phyloP scores from a whole-genome alignment of 2,797 vertebrate genomes.

The Rhinophrynus dorsalis region DNA sequence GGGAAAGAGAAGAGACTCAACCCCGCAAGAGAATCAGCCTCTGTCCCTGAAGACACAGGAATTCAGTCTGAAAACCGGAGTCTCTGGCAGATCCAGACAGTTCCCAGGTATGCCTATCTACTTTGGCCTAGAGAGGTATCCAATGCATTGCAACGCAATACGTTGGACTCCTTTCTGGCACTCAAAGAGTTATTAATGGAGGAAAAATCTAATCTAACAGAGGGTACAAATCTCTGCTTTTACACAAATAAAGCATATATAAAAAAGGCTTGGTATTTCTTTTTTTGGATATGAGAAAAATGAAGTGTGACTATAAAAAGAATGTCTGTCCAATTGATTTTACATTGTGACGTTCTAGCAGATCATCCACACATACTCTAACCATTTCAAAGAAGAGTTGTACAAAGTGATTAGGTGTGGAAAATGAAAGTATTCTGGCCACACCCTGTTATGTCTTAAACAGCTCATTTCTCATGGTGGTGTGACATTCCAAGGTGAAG shows the following conservation, averaged over 20 bases:
- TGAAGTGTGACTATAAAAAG: not conserved
- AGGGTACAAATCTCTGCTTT: not conserved
- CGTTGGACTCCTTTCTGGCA: too few species aligned
- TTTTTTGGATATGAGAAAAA: not conserved
- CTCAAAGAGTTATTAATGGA: too few species aligned
- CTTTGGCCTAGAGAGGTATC: too few species aligned
- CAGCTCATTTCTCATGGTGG: constrained; percentile 30
- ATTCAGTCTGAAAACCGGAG: too few species aligned
- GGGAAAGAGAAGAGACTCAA: too few species aligned
- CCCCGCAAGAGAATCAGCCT: too few species aligned
- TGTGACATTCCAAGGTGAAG: constrained; percentile 13
- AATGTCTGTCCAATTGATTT: constrained; percentile 30
- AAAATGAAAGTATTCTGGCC: constrained; percentile 22
- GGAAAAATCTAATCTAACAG: too few species aligned
- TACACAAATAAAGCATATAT: not conserved
- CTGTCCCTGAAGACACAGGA: too few species aligned
- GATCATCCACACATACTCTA: constrained; percentile 44
- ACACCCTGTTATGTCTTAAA: constrained; percentile 41
- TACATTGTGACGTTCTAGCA: constrained; percentile 8
- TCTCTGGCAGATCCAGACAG: too few species aligned
- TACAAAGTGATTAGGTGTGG: constrained; percentile 34
- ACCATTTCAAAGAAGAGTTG: constrained; percentile 24
- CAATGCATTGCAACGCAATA: too few species aligned
- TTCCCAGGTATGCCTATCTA: too few species aligned
- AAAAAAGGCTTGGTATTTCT: constrained; percentile 6